Evolutionary conservation across 64 coral and sea anemone genomes (phyloP), one percentile per base, ranked within the genome.

Genomic region (Stichodactyla helianthus): DNA sequence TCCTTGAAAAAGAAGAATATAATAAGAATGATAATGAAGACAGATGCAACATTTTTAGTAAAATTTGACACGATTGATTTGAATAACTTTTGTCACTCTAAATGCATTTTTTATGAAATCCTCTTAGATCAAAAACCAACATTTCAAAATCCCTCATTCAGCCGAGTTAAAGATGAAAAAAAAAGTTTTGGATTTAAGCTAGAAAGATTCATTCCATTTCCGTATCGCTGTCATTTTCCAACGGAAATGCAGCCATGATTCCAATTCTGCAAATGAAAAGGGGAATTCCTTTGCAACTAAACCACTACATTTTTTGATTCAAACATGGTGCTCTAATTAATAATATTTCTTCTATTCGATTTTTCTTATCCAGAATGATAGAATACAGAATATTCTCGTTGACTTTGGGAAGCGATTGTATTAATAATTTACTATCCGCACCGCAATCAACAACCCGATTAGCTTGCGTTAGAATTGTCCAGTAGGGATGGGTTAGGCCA

Each of bases 391-490:
- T 74, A 28, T 74, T 74, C 68, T 74, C 22, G 26, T 74, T 74
- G 68, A 74, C 68, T 74, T 74, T 74, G 25, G 68, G 0, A 10
- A 10, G 25, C n/a, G 12, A 2, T 31, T n/a, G 18, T 74, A 31
- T 74, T 0, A 74, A 74, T 74, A 74, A 74, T 74, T 74, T 27
- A 74, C 23, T 11, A 2, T 11, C n/a, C 4, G 10, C 0, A 31
- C 68, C 68, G 10, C 68, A 74, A 74, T 74, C 68, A 74, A 74
- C 25, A 74, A 31, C 68, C 27, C 27, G n/a, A 74, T 74, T 74
- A 31, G 25, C 9, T 74, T 74, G 8, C 5, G 68, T 74, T 74
- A 74, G 12, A 74, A 31, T 23, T 74, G 25, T 4, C 68, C 68
- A 28, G 26, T 74, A 27, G 68, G 8, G 10, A 35, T 74, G 0